Conservation (phyloP, 53 echinoderm and acorn worm species). For the Astropecten irregularis region DNA sequence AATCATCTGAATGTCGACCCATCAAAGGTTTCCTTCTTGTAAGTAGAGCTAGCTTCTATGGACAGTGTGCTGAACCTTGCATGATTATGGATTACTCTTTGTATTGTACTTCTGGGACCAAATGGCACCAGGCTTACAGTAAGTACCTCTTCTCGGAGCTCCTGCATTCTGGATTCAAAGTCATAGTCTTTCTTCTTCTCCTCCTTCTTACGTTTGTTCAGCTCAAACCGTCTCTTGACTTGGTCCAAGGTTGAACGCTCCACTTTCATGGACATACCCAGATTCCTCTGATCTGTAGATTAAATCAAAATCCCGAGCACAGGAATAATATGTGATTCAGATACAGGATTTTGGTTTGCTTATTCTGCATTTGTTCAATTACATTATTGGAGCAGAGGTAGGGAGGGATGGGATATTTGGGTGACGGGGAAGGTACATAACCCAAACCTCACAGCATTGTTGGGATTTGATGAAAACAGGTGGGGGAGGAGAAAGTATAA, state of each 20-base stretch:
- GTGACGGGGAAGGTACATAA: no score
- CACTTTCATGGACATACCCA: conserved; percentile 99
- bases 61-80: no score
- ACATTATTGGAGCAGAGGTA: no score
- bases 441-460: no score
- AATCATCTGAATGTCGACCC: not conserved
- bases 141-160: conserved; percentile 92
- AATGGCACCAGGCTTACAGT: not conserved
- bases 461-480: no score
- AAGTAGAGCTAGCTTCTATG: no score
- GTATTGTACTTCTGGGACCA: not conserved
- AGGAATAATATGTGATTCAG: not conserved
- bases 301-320: no score
- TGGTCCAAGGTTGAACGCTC: conserved; percentile 95
- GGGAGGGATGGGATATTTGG: no score
- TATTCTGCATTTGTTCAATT: no score
- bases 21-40: no score
- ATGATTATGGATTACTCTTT: not conserved
- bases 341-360: no score
- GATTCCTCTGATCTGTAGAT: conserved; percentile 89
- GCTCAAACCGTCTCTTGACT: conserved; percentile 96
- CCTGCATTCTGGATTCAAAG: conserved; percentile 95
- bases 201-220: conserved; percentile 91
- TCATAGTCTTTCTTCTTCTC: conserved; percentile 99
- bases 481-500: no score